These are phyloP conservation scores for Trogon surrucura DNA, from an alignment of 2,113 vertebrate genomes.

Conservation along the genomic window DNA sequence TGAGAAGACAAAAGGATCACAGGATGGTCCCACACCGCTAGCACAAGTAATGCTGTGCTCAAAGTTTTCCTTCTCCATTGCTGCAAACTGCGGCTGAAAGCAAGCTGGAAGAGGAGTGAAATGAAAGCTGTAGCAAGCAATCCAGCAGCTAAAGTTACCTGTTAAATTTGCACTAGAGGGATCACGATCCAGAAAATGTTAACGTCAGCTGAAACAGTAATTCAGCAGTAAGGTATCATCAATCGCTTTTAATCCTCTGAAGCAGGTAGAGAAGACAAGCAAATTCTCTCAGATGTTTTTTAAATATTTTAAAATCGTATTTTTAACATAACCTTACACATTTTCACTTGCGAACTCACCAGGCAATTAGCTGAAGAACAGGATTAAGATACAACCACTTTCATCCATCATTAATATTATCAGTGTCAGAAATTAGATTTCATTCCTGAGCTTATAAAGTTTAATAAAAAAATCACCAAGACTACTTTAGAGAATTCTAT, in stretches of 20 bases:
- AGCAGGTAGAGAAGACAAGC: background rate
- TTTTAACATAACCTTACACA: constrained; percentile 28
- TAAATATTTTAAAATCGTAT: background rate
- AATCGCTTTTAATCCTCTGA: background rate
- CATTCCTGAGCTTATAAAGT: background rate
- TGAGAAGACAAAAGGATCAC: background rate
- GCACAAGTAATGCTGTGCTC: background rate
- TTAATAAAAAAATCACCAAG: constrained; percentile 6
- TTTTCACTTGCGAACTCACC: constrained; percentile 32
- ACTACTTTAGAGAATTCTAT: background rate
- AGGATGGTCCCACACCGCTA: background rate
- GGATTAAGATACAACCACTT: constrained; percentile 26
- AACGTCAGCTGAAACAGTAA: constrained; percentile 38
- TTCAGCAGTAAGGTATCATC: background rate
- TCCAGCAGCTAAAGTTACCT: background rate
- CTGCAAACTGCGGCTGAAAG: background rate
- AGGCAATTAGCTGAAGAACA: constrained; percentile 5
- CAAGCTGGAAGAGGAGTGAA: background rate
- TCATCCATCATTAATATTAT: background rate
- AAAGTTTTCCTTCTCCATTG: background rate
- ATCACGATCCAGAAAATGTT: background rate
- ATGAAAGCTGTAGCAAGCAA: background rate
- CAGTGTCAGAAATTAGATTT: constrained; percentile 1
- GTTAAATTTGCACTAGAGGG: background rate
- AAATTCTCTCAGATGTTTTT: background rate